Percentiles rank a stretch among this genome's conserved stretches.
These are phyloP conservation scores for Aptenodytes patagonicus DNA, from an alignment of 2,113 vertebrate species.

Conservation along the genomic window DNA sequence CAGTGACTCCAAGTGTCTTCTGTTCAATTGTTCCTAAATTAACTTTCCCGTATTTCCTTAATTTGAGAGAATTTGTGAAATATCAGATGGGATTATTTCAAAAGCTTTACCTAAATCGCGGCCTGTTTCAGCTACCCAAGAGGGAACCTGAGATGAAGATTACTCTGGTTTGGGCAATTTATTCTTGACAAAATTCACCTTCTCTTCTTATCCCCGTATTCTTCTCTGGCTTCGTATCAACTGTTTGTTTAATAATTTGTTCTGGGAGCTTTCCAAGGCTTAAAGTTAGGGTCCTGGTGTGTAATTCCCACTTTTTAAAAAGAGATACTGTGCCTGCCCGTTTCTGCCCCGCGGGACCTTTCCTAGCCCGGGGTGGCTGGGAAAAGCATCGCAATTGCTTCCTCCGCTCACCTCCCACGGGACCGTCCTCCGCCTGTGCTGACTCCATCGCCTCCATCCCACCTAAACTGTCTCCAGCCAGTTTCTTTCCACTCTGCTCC, in stretches of 20 bases:
- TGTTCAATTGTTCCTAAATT: neutral
- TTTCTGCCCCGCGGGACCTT: neutral
- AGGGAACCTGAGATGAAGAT: neutral
- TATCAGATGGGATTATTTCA: neutral
- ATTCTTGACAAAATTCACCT: neutral
- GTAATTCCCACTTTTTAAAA: neutral
- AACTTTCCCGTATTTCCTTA: neutral
- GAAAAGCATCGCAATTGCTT: neutral
- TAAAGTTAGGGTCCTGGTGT: neutral
- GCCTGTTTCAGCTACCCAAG: neutral
- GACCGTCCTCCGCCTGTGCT: rapidly evolving
- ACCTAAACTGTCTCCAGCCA: neutral
- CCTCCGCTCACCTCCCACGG: neutral
- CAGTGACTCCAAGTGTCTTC: neutral
- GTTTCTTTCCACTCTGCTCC: neutral
- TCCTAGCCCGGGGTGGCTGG: neutral
- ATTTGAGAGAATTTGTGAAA: neutral
- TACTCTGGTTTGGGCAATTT: neutral
- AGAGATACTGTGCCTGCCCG: neutral
- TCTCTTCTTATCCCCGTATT: neutral
- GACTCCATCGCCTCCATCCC: neutral
- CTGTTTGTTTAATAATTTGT: neutral
- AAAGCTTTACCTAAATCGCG: neutral
- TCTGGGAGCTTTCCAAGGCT: neutral
- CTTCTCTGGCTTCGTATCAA: neutral